Evolutionary conservation across 2,888 invertebrate genomes (phyloP), one percentile per base, ranked within the genome.

Genomic region (Drosophila vallismaia): DNA sequence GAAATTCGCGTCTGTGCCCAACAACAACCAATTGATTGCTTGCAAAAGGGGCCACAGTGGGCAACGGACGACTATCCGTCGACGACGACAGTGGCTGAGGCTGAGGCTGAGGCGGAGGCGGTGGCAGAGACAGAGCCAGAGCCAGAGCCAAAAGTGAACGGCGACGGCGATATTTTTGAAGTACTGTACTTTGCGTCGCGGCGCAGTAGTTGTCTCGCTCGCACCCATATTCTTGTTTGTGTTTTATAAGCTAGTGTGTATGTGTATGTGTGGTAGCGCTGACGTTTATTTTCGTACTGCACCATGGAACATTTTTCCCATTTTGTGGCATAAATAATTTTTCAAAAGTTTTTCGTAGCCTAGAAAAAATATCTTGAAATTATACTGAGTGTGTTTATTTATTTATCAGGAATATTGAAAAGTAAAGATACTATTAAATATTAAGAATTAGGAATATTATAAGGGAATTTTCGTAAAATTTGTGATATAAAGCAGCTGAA

Each of bases 201-300:
- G 78, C 85, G 89, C 86, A 77, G 86, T 88, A 82, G 88, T 84
- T 84, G 85, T 86, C 88, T 89, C 79, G 68, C 62, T 88, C 73
- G 40, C 88, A 79, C 89, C 58, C 67, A 69, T 52, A 8, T 4
- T 7, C 66, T 81, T 36, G 12, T 36, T 36, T n/a, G 4, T 36
- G n/a, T 36, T 36, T 36, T 12, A 36, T 36, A n/a, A 36, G 36
- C 36, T 12, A 36, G 36, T 6, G 36, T 36, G 36, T 19, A 19
- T 36, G 36, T 36, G 36, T 36, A 36, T 36, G 36, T 36, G 82
- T 75, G 83, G 83, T 78, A 71, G 56, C 88, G 88, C 88, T 74
- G 78, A 78, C 80, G 80, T 80, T 80, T 81, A 81, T 81, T 81
- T 81, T 88, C 79, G 88, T 83, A 86, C 88, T 66, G 75, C 59